Percentiles rank a stretch among this genome's conserved stretches.
Evolutionary conservation across 2,888 invertebrate genomes (phyloP).

Genomic region (Eupithecia centaureata): DNA sequence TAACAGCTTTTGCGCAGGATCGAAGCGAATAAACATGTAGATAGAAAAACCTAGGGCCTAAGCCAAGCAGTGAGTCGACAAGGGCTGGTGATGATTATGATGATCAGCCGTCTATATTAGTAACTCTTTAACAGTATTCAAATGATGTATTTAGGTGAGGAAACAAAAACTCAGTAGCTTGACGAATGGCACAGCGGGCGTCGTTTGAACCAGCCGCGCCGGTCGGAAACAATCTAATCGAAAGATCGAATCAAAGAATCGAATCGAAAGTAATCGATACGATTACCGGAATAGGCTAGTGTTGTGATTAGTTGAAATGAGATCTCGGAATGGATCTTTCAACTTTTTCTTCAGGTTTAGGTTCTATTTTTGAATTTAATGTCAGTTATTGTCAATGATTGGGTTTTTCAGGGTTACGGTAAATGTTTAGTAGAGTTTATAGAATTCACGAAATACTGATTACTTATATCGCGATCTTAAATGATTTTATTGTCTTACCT

Average conservation of each 20-base stretch:
- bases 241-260: conserved; percentile 61
- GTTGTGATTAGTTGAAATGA: conserved; percentile 38
- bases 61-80: neutral
- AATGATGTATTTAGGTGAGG: conserved; percentile 43
- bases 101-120: neutral
- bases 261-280: conserved; percentile 58
- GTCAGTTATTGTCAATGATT: neutral
- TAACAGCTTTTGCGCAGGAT: too few species aligned
- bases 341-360: neutral
- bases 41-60: too few species aligned
- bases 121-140: conserved; percentile 37
- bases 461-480: neutral
- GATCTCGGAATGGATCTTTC: neutral
- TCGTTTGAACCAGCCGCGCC: conserved; percentile 66
- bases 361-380: neutral
- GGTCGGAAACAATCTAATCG: conserved; percentile 59
- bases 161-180: conserved; percentile 57
- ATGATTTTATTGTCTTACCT: neutral
- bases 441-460: neutral
- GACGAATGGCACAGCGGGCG: conserved; percentile 63
- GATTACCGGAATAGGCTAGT: conserved; percentile 45
- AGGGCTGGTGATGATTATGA: neutral
- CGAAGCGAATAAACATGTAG: too few species aligned
- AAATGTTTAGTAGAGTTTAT: neutral
- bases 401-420: neutral